Conservation (phyloP, 2,888 invertebrate genomes). For the Podotricha telesiphe region DNA sequence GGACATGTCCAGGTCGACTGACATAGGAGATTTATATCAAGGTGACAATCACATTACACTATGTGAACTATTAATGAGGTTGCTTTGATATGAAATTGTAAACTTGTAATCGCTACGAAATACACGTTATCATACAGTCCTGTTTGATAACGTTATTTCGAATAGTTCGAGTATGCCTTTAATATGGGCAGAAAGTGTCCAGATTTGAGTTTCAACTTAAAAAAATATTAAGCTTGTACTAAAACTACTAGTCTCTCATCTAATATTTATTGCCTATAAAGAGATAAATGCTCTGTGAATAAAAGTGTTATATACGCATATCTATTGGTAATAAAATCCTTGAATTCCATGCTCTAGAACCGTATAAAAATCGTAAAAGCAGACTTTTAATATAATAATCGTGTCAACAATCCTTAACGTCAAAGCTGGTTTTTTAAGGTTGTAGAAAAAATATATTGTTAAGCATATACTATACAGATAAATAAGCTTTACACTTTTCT, state of each 20-base stretch:
- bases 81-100: not conserved
- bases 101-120: too few relatives aligned
- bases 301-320: not conserved
- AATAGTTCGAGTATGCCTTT: too few relatives aligned
- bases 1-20: not conserved
- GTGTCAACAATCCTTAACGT: not conserved
- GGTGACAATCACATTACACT: not conserved
- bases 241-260: not conserved
- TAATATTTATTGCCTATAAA: not conserved
- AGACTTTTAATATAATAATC: not conserved
- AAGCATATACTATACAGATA: too few relatives aligned
- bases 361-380: not conserved
- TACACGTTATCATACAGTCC: too few relatives aligned
- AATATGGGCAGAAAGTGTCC: too few relatives aligned
- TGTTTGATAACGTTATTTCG: too few relatives aligned
- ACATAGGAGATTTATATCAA: conserved; percentile 3
- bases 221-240: not conserved
- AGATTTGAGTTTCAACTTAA: too few relatives aligned
- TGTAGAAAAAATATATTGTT: too few relatives aligned
- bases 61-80: not conserved
- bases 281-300: not conserved
- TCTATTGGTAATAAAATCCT: not conserved
- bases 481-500: too few relatives aligned
- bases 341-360: not conserved
- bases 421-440: too few relatives aligned